Evolutionary conservation across 53 echinoderm and acorn worm genomes (phyloP).

Genomic region (Holothuria scabra): DNA sequence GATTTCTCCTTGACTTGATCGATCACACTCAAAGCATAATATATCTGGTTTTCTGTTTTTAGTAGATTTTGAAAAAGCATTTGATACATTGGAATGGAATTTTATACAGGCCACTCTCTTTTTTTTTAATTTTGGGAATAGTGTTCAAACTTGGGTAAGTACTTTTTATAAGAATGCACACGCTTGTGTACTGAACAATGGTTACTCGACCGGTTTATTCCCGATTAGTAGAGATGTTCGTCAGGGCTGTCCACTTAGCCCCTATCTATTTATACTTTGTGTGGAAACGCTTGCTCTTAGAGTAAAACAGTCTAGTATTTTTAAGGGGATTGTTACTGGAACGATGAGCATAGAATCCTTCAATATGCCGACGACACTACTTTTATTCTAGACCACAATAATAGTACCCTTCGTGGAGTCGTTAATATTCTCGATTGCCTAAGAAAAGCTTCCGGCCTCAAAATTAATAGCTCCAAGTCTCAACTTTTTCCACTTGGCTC

Average conservation of each 20-base stretch:
- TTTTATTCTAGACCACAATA: not conserved
- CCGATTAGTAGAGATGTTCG: not conserved
- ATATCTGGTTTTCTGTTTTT: not conserved
- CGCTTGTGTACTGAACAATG: not conserved
- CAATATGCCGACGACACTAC: not conserved
- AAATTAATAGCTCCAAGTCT: not conserved
- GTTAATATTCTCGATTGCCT: not conserved
- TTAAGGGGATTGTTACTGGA: not conserved
- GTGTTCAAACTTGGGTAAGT: no score
- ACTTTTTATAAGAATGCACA: no score
- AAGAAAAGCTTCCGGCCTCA: not conserved
- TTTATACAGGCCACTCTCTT: not conserved
- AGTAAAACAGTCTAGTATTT: not conserved
- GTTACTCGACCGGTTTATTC: not conserved
- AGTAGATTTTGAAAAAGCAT: not conserved
- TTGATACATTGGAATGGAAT: not conserved
- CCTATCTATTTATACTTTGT: no score
- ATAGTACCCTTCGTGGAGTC: not conserved
- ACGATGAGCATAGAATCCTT: not conserved
- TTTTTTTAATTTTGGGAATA: slow-evolving; percentile 5
- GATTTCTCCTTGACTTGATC: not conserved
- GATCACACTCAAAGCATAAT: not conserved
- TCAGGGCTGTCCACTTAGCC: not conserved
- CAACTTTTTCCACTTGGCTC: not conserved
- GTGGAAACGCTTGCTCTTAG: not conserved